These are phyloP conservation scores for Varecia variegata DNA, from an alignment of 2,797 vertebrate genomes.

Conservation along the genomic window DNA sequence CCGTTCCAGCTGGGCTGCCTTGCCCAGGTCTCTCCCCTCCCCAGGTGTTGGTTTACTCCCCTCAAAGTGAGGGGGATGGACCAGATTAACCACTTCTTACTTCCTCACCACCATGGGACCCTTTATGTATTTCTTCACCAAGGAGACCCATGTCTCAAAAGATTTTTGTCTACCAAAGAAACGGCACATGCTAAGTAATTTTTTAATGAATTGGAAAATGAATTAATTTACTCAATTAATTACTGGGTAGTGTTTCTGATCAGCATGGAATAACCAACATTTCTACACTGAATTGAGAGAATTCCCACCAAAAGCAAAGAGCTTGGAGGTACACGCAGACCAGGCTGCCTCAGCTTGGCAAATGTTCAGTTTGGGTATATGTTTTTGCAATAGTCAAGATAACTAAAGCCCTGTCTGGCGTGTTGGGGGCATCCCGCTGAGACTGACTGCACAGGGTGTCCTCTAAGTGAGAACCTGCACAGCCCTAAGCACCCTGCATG, in stretches of 20 bases:
- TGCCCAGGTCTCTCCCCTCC: too few species aligned
- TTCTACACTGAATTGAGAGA: not conserved
- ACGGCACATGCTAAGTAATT: not conserved
- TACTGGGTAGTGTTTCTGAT: not conserved
- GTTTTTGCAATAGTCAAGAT: not conserved
- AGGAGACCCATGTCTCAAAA: not conserved
- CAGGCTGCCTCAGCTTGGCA: not conserved
- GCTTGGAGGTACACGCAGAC: not conserved
- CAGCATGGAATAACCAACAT: not conserved
- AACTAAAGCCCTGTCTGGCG: not conserved
- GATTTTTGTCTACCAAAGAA: not conserved
- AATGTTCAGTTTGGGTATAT: not conserved
- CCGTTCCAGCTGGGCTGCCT: not conserved
- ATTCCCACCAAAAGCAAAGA: not conserved
- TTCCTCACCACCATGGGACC: not conserved
- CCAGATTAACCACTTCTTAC: not conserved
- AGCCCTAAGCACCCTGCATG: not conserved
- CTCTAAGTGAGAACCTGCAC: not conserved
- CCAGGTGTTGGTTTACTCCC: not conserved
- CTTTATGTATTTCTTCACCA: constrained; percentile 1
- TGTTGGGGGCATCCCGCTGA: not conserved
- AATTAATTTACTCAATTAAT: not conserved
- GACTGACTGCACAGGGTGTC: too few species aligned
- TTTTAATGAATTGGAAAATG: not conserved
- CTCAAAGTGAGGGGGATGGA: not conserved